Evolutionary conservation across 2,113 vertebrate species (phyloP).

Genomic region (Galemys pyrenaicus): DNA sequence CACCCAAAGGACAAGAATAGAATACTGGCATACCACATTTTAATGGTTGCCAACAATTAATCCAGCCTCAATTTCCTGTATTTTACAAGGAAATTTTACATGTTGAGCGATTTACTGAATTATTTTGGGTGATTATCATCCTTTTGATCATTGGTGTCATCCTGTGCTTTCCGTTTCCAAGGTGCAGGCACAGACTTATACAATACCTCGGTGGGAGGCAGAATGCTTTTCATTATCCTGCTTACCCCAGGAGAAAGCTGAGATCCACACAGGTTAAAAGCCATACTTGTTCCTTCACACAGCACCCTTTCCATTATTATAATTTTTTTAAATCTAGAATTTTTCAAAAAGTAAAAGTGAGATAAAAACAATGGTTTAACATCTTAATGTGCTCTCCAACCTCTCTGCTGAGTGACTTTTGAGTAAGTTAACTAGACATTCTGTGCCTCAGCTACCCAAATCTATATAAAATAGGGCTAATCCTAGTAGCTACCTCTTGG

Average conservation of each 20-base stretch:
- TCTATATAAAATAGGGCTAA: not conserved
- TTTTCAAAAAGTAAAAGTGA: slow-evolving; percentile 18
- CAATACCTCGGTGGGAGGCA: not conserved
- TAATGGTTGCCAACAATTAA: slow-evolving; percentile 55
- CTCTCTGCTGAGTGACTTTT: not conserved
- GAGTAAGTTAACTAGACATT: not conserved
- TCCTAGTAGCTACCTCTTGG: not conserved
- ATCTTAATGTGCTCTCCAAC: not conserved
- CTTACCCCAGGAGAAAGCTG: not conserved
- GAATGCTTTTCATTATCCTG: not conserved
- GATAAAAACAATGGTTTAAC: not conserved
- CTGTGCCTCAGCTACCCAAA: not conserved
- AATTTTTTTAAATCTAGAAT: not conserved
- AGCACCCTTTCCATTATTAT: not conserved
- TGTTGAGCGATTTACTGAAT: slow-evolving; percentile 50
- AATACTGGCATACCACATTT: not conserved
- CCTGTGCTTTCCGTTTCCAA: not conserved
- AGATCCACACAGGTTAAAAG: not conserved
- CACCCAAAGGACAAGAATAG: slow-evolving; percentile 64
- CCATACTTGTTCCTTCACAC: not conserved
- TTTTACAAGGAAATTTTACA: slow-evolving; percentile 61
- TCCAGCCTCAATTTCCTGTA: slow-evolving; percentile 51
- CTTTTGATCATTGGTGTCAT: slow-evolving; percentile 3
- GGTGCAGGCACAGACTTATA: not conserved
- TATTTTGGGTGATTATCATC: slow-evolving; percentile 35